Evolutionary conservation across 2,888 invertebrate genomes (phyloP), one percentile per base, ranked within the genome.

Genomic region (Elysia crispata): DNA sequence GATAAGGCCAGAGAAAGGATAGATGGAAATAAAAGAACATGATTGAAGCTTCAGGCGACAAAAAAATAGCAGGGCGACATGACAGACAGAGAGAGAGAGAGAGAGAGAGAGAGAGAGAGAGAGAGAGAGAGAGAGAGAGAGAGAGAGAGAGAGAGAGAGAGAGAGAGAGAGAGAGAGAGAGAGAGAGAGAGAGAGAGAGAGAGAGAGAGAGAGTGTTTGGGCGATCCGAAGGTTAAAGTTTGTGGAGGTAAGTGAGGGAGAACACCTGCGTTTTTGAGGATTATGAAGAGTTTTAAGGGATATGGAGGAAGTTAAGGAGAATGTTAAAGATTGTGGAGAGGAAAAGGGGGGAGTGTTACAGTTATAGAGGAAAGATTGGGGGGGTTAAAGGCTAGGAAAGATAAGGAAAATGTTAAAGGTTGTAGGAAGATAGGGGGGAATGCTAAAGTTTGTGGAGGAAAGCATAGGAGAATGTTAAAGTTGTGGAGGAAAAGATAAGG

Each of bases 51-150:
- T n/a, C n/a, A n/a, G n/a, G n/a, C n/a, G n/a, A n/a, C n/a, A n/a
- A n/a, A n/a, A n/a, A n/a, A n/a, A n/a, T n/a, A n/a, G n/a, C n/a
- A n/a, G n/a, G n/a, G n/a, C n/a, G n/a, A n/a, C n/a, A n/a, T n/a
- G n/a, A 41, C 41, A 41, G 41, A 41, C 41, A 41, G 41, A 41
- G 5, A 41, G 41, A 41, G 5, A 74, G 30, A 25, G 5, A 18
- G 50, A 73, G 18, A 73, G 73, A 73, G 18, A 73, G 50, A 73
- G 1, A 73, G 73, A 73, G 18, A 73, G 73, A 73, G 18, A 73
- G 50, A 73, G 1, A 50, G 50, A 50, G 23, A 50, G 73, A 73
- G 20, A 73, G 73, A 73, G 18, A 73, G 73, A 73, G 20, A 73
- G 73, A 73, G 49, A 73, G 13, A 25, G 73, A 50, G 25, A 25